phyloP scores from a whole-genome alignment of 1,140 invertebrate species.

The Ridgeia piscesae region DNA sequence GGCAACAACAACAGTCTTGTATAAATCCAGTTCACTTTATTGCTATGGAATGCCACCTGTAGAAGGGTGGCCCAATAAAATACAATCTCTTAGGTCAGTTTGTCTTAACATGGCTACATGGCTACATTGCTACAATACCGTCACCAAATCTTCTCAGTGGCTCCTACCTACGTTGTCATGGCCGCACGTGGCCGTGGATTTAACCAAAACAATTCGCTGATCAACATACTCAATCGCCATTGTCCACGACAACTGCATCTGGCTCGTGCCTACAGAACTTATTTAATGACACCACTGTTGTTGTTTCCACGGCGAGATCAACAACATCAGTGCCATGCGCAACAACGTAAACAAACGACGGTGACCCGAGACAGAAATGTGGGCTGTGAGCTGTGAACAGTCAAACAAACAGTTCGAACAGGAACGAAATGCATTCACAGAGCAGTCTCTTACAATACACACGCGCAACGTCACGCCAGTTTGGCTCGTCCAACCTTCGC shows the following conservation, averaged over 20 bases:
- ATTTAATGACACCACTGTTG: background rate
- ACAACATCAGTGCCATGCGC: background rate
- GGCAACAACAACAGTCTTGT: background rate
- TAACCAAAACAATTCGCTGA: background rate
- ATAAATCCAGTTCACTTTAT: constrained; percentile 1
- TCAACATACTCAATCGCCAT: background rate
- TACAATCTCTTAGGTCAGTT: background rate
- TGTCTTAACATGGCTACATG: background rate
- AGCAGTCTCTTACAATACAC: background rate
- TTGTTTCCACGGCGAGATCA: background rate
- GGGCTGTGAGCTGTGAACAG: background rate
- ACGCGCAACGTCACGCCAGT: background rate
- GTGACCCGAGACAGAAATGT: background rate
- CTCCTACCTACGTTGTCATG: background rate
- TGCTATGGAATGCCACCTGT: background rate
- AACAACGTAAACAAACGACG: background rate
- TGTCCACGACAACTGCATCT: background rate
- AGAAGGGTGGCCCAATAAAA: background rate
- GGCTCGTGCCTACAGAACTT: background rate
- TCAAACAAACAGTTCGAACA: background rate
- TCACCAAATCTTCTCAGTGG: background rate
- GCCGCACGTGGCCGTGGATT: background rate
- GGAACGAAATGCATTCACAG: constrained; percentile 11
- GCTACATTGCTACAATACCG: background rate
- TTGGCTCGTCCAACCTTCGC: background rate